Conservation (phyloP, 2,797 vertebrate genomes). For the Novumbra hubbsi region DNA sequence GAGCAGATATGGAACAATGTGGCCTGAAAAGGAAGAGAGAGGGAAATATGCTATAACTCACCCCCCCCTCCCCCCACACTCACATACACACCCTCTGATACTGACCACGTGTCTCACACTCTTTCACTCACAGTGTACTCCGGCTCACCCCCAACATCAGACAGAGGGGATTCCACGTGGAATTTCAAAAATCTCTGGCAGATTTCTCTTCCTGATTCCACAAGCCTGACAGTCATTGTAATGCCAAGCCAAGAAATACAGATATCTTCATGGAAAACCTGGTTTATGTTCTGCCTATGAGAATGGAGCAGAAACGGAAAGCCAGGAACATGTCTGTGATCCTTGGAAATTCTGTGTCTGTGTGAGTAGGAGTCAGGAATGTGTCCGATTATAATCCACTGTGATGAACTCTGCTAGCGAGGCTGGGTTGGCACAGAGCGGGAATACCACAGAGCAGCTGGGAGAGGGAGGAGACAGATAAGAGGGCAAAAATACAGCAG, state of each 20-base stretch:
- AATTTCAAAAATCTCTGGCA: conserved; percentile 60
- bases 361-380: neutral
- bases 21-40: conserved; percentile 12
- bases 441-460: too few species aligned
- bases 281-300: conserved; percentile 55
- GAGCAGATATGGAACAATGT: neutral
- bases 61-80: too few species aligned
- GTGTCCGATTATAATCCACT: neutral
- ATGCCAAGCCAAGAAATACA: conserved; percentile 25
- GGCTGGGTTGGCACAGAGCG: conserved; percentile 52
- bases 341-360: neutral
- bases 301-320: neutral
- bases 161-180: conserved; percentile 66
- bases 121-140: conserved; percentile 2
- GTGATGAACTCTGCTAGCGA: conserved; percentile 49
- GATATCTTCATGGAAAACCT: neutral
- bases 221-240: conserved; percentile 57
- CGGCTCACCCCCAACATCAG: conserved; percentile 58
- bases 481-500: neutral
- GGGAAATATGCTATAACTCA: conserved; percentile 11
- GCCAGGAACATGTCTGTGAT: conserved; percentile 61
- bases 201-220: conserved; percentile 69
- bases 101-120: neutral
- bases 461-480: neutral
- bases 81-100: neutral